Percentiles rank a stretch among this genome's conserved stretches.
Evolutionary conservation across 2,888 invertebrate species (phyloP).

Genomic region (Philhelius pedissequus): DNA sequence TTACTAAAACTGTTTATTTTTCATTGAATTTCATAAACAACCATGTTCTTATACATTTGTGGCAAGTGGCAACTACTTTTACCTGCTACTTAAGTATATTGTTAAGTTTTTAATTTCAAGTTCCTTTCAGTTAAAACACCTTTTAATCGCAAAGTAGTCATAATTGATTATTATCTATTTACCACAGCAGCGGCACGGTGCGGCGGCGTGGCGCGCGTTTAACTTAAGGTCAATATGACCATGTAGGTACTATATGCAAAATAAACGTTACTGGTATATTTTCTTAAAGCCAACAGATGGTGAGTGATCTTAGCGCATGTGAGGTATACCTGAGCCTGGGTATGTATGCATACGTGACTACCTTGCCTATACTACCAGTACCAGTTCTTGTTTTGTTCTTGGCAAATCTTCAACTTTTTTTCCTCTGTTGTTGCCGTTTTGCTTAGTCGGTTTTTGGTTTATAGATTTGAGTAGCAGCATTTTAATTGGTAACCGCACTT

Average conservation of each 20-base stretch:
- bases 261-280: conserved; percentile 29
- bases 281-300: conserved; percentile 38
- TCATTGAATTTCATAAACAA: neutral
- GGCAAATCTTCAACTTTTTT: conserved; percentile 29
- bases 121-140: conserved; percentile 19
- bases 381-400: conserved; percentile 53
- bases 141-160: conserved; percentile 43
- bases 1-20: neutral
- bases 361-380: conserved; percentile 59
- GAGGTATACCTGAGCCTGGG: too few species aligned
- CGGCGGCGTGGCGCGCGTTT: too few species aligned
- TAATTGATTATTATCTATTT: conserved; percentile 58
- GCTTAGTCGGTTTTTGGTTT: neutral
- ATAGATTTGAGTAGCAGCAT: neutral
- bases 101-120: conserved; percentile 29
- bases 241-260: neutral
- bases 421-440: neutral
- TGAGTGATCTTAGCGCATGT: conserved; percentile 24
- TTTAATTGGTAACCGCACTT: neutral
- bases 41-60: neutral
- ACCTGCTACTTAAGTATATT: neutral
- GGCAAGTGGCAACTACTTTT: neutral
- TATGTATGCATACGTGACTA: conserved; percentile 47
- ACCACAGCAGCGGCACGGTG: conserved; percentile 26
- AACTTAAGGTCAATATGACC: conserved; percentile 41